Base-by-base conservation (phyloP, 2,888 invertebrate species). In the Epiblema foenella region DNA sequence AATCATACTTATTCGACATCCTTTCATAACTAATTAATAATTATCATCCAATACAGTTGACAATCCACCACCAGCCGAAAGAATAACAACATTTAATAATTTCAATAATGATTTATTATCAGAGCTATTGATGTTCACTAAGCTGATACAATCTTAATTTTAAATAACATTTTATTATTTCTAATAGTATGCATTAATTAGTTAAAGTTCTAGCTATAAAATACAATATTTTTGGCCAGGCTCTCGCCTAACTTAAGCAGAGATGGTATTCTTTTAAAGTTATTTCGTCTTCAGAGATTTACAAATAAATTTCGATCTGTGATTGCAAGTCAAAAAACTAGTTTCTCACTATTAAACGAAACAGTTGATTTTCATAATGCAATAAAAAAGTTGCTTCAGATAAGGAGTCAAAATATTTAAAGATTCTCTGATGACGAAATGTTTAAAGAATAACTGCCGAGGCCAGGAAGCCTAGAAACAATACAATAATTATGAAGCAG, bases 51-150 rank as follows among this genome's bases (percentile, higher is more conserved):
- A 42, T 52, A 69, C 39, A 59, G 56, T 29, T 59, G 39, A 70
- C 58, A 65, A 59, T 59, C 59, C 58, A 57, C 49, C 67, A 52
- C 58, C 78, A 79, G 75, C 78, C 76, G 81, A 84, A 89, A 89
- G 81, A 89, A 90, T 88, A 70, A 91, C 89, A 88, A 89, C 89
- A 90, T 89, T 90, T 86, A 90, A 89, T 93, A 93, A 91, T 93
- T 93, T 93, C 84, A 90, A 93, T 93, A 93, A 93, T 93, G 93
- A 90, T 91, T 92, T 83, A 89, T 90, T 88, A 83, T 86, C 90
- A 88, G 91, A 93, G 93, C 93, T 93, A 93, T 93, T 93, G 93
- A 93, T 93, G 91, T 93, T 93, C 85, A 90, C 93, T 93, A 93
- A 93, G 93, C 93, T 90, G 93, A 93, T 93, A 93, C 93, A 93